These are phyloP conservation scores for Conomelus anceps DNA, from an alignment of 2,888 invertebrate species.

Conservation along the genomic window DNA sequence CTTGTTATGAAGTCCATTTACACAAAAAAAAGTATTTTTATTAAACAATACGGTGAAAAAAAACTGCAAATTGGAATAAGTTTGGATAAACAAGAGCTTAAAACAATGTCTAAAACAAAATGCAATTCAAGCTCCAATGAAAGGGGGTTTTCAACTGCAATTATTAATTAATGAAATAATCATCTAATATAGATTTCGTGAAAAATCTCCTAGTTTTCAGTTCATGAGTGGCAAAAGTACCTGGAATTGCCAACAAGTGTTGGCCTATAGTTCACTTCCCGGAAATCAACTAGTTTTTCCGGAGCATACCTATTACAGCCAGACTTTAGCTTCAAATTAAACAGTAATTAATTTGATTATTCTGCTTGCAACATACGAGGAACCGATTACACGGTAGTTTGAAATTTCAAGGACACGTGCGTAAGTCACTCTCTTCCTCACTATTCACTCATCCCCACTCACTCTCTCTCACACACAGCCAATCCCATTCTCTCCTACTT, in stretches of 20 bases:
- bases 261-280: background rate
- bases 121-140: too few relatives aligned
- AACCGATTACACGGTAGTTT: background rate
- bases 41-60: too few relatives aligned
- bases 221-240: background rate
- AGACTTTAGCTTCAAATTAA: background rate
- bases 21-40: too few relatives aligned
- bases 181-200: background rate
- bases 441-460: too few relatives aligned
- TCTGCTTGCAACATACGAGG: background rate
- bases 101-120: too few relatives aligned
- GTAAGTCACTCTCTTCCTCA: background rate
- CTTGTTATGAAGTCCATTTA: too few relatives aligned
- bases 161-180: too few relatives aligned
- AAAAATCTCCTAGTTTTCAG: background rate
- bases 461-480: too few relatives aligned
- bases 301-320: background rate
- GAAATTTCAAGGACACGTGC: background rate
- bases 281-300: background rate
- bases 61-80: too few relatives aligned
- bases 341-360: background rate
- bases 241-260: background rate
- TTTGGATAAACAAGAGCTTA: too few relatives aligned
- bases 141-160: too few relatives aligned
- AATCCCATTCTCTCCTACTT: background rate